These are phyloP conservation scores for Chiroxiphia lanceolata DNA, from an alignment of 2,797 vertebrate genomes.

Conservation along the genomic window DNA sequence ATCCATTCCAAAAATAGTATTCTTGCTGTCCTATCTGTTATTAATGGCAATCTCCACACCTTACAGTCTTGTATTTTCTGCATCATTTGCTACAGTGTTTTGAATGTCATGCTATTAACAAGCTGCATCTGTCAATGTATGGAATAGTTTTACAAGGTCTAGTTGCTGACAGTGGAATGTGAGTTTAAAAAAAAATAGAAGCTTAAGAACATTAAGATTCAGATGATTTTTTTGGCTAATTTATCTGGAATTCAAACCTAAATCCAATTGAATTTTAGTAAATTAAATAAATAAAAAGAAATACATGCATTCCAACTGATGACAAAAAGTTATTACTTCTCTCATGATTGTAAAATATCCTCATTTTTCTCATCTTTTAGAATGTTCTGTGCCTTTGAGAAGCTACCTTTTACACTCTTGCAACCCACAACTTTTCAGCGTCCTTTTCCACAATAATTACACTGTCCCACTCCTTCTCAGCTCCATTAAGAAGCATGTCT, in stretches of 20 bases:
- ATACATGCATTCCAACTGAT: neutral
- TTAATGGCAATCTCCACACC: conserved; percentile 18
- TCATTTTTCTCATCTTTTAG: neutral
- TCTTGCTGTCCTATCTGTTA: conserved; percentile 28
- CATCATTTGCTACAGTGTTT: conserved; percentile 61
- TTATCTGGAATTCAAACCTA: neutral
- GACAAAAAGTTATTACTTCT: neutral
- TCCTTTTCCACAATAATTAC: neutral
- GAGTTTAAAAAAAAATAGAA: neutral
- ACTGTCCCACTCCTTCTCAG: neutral
- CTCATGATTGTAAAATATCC: neutral
- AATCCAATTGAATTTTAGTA: neutral
- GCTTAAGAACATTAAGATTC: neutral
- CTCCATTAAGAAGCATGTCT: neutral
- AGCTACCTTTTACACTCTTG: neutral
- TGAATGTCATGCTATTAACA: conserved; percentile 46
- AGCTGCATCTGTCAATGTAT: conserved; percentile 43
- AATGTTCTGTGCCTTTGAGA: neutral
- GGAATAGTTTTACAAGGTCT: conserved; percentile 13
- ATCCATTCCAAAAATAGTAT: neutral
- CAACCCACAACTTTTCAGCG: neutral
- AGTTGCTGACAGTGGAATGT: neutral
- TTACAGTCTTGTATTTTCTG: conserved; percentile 59
- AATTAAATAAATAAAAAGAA: neutral
- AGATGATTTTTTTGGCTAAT: neutral